Evolutionary conservation across 1,140 invertebrate species (phyloP).

Genomic region (Drosophila repleta): DNA sequence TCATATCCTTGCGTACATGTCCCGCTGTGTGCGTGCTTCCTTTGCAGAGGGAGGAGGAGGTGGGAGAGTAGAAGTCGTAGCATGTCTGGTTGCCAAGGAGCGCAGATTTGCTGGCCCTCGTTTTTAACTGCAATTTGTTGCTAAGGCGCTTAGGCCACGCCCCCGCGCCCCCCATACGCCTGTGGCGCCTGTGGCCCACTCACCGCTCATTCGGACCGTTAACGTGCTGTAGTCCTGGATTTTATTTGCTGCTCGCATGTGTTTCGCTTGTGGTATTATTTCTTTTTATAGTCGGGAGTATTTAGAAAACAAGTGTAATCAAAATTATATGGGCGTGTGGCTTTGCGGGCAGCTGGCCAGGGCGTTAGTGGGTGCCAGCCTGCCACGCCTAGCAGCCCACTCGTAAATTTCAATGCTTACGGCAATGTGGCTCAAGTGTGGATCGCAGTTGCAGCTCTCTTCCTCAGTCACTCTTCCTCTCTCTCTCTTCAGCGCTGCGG

Average conservation of each 20-base stretch:
- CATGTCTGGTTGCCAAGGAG: conserved; percentile 14
- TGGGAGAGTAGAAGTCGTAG: not conserved
- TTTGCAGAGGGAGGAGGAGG: not conserved
- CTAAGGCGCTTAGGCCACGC: conserved; percentile 61
- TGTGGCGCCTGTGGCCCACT: too few species aligned
- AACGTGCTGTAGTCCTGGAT: conserved; percentile 50
- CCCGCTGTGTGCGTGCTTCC: conserved; percentile 46
- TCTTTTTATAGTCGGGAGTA: conserved; percentile 59
- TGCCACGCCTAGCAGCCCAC: conserved; percentile 10
- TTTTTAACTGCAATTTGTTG: conserved; percentile 80
- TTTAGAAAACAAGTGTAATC: conserved; percentile 82
- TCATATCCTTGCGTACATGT: conserved; percentile 71
- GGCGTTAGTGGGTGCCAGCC: not conserved
- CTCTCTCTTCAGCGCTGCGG: conserved; percentile 10
- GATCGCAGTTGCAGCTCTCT: not conserved
- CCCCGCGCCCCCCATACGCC: not conserved
- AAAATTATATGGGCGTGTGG: conserved; percentile 79
- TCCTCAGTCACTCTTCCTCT: not conserved
- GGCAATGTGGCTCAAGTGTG: conserved; percentile 60
- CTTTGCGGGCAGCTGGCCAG: conserved; percentile 4
- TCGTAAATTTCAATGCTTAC: conserved; percentile 73
- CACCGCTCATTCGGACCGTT: not conserved
- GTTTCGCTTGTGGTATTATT: conserved; percentile 39
- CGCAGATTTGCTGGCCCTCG: conserved; percentile 59
- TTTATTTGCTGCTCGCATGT: conserved; percentile 65